These are phyloP conservation scores for Apodemus speciosus DNA, from an alignment of 2,113 vertebrate genomes.

Conservation along the genomic window DNA sequence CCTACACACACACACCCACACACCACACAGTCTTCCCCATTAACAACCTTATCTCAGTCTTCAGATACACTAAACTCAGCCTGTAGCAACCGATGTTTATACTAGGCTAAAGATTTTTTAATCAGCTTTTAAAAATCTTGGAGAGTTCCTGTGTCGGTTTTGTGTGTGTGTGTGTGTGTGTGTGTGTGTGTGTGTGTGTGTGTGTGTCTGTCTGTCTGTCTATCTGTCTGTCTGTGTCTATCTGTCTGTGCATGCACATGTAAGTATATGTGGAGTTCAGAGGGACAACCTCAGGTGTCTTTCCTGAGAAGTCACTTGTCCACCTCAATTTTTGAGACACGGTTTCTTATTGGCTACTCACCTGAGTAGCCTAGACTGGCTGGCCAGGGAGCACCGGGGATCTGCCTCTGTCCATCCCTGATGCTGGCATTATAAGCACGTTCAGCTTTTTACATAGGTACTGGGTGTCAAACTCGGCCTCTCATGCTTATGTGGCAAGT, in stretches of 20 bases:
- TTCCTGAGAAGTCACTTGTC: not conserved
- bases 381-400: not conserved
- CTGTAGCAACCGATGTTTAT: slow-evolving; percentile 36
- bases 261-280: not conserved
- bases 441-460: not conserved
- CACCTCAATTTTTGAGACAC: not conserved
- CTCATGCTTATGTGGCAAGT: not conserved
- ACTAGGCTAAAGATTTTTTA: slow-evolving; percentile 58
- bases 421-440: not conserved
- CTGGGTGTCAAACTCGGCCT: not conserved
- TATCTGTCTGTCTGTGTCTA: too few species aligned
- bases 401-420: not conserved
- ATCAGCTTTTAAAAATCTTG: slow-evolving; percentile 40
- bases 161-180: not conserved
- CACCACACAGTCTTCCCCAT: not conserved
- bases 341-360: not conserved
- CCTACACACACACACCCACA: not conserved
- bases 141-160: not conserved
- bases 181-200: not conserved
- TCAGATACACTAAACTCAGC: slow-evolving; percentile 54
- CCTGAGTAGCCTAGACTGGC: not conserved
- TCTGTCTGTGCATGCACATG: not conserved
- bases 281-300: not conserved
- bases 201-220: not conserved
- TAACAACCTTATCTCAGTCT: slow-evolving; percentile 61